These are phyloP conservation scores for Riparia riparia DNA, from an alignment of 2,113 vertebrate genomes.

Conservation along the genomic window DNA sequence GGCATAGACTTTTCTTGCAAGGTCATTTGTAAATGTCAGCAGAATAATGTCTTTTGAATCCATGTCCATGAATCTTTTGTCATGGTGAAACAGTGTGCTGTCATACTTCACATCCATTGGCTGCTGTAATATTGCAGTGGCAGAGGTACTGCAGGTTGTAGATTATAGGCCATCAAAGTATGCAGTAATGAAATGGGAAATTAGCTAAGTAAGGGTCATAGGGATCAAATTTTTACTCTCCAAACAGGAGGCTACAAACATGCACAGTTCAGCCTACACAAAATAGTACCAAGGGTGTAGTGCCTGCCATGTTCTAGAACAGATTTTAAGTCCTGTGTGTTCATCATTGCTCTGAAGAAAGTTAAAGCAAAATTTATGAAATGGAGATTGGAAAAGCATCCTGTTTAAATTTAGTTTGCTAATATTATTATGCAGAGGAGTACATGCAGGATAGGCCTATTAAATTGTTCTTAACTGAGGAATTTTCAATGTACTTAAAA, in stretches of 20 bases:
- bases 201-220: not conserved
- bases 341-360: not conserved
- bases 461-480: not conserved
- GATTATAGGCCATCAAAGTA: not conserved
- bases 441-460: fast-evolving
- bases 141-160: not conserved
- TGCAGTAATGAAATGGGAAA: not conserved
- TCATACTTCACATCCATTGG: not conserved
- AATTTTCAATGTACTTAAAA: not conserved
- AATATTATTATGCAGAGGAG: not conserved
- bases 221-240: not conserved
- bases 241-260: not conserved
- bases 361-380: not conserved
- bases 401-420: not conserved
- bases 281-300: not conserved
- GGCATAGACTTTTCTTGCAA: not conserved
- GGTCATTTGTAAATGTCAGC: conserved; percentile 2
- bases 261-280: not conserved
- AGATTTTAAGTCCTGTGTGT: not conserved
- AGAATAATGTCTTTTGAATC: not conserved
- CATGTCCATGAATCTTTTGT: not conserved
- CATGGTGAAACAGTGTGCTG: not conserved
- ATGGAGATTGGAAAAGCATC: not conserved
- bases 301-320: not conserved
- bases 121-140: not conserved